Evolutionary conservation across 2,113 vertebrate species (phyloP).

Genomic region (Cephalopholis sonnerati): DNA sequence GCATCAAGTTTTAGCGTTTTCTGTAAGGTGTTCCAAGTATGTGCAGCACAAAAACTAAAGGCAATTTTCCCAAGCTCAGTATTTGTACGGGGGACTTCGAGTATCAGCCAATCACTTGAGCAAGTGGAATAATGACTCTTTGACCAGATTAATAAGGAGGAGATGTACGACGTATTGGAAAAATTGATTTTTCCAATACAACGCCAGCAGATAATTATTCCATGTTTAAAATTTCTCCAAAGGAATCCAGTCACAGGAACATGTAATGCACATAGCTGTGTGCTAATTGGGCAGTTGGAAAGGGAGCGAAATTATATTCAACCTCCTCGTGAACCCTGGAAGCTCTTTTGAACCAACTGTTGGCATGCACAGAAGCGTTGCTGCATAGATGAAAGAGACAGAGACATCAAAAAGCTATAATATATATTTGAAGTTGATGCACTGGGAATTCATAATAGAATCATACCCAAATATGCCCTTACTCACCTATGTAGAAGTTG

Average conservation of each 20-base stretch:
- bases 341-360: conserved; percentile 17
- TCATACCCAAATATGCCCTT: not conserved
- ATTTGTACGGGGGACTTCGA: no score
- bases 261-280: not conserved
- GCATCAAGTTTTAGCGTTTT: no score
- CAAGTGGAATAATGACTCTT: no score
- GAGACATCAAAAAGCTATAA: conserved; percentile 4
- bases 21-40: no score
- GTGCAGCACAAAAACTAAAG: no score
- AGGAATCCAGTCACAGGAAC: not conserved
- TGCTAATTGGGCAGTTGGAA: not conserved
- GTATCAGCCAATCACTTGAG: no score
- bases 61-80: no score
- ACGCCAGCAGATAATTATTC: not conserved
- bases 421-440: not conserved
- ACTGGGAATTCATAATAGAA: not conserved
- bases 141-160: no score
- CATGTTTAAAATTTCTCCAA: not conserved
- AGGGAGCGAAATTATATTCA: not conserved
- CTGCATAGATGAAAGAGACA: conserved; percentile 30
- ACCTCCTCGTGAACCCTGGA: not conserved
- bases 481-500: conserved; percentile 90
- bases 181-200: not conserved
- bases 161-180: no score
- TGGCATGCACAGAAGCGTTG: not conserved